These are phyloP conservation scores for Syngnathus acus DNA, from an alignment of 2,797 vertebrate species.

Conservation along the genomic window DNA sequence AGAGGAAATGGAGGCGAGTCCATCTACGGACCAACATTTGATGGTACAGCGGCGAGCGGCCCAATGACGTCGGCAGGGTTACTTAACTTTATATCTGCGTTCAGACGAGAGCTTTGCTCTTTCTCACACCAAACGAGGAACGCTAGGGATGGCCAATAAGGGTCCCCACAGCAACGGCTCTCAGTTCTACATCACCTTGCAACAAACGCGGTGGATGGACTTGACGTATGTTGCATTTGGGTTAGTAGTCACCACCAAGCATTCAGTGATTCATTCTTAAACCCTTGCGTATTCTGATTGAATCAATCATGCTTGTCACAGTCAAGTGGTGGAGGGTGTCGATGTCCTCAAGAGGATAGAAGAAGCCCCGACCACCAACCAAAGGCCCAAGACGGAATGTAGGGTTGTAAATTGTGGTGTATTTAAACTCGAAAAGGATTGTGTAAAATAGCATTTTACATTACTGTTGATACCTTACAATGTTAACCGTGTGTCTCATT, in stretches of 20 bases:
- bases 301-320: constrained; percentile 33
- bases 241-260: constrained; percentile 58
- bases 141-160: constrained; percentile 82
- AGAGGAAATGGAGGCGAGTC: constrained; percentile 78
- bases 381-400: constrained; percentile 76
- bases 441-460: no score
- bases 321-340: constrained; percentile 79
- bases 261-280: not conserved
- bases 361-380: constrained; percentile 66
- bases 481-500: no score
- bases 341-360: constrained; percentile 77
- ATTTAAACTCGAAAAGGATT: constrained; percentile 24
- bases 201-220: constrained; percentile 78
- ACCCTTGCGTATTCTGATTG: not conserved
- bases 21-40: constrained; percentile 82
- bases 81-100: not conserved
- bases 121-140: constrained; percentile 74
- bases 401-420: constrained; percentile 72
- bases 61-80: not conserved
- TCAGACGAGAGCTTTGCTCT: constrained; percentile 83
- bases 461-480: no score
- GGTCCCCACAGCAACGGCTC: constrained; percentile 81
- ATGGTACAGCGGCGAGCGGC: constrained; percentile 61
- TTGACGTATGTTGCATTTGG: constrained; percentile 84
- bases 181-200: constrained; percentile 86